phyloP scores from a whole-genome alignment of 2,113 vertebrate genomes.

The Reinhardtius hippoglossoides region DNA sequence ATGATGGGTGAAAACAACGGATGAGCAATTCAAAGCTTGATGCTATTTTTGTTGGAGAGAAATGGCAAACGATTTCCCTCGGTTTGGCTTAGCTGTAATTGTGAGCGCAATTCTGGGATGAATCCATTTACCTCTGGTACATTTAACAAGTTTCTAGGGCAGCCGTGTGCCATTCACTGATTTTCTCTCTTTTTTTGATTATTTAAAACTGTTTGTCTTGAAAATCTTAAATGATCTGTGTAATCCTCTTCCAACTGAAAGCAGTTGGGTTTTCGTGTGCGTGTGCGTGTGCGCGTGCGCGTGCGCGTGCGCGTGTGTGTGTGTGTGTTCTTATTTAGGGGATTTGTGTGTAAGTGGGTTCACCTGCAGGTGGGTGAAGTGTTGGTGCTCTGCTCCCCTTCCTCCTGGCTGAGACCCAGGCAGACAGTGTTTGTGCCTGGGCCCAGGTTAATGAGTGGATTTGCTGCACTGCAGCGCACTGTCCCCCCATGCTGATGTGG shows the following conservation, averaged over 20 bases:
- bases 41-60: conserved; percentile 76
- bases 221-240: conserved; percentile 42
- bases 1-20: conserved; percentile 63
- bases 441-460: conserved; percentile 83
- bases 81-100: conserved; percentile 79
- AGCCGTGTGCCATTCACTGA: conserved; percentile 63
- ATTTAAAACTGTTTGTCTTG: conserved; percentile 60
- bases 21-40: conserved; percentile 66
- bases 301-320: too few relatives aligned
- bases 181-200: conserved; percentile 29
- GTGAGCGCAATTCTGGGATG: conserved; percentile 78
- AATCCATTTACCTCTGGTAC: conserved; percentile 77
- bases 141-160: conserved; percentile 75
- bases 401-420: conserved; percentile 64
- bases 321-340: background rate
- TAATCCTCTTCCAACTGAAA: conserved; percentile 41
- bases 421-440: conserved; percentile 66
- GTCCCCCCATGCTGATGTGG: conserved; percentile 81
- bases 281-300: background rate
- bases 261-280: conserved; percentile 18
- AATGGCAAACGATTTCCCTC: conserved; percentile 75
- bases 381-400: conserved; percentile 33
- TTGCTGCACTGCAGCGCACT: conserved; percentile 83
- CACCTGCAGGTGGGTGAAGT: conserved; percentile 53
- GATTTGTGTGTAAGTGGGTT: conserved; percentile 31